Base-by-base conservation (phyloP, 2,797 vertebrate species). In the Tachyglossus aculeatus region DNA sequence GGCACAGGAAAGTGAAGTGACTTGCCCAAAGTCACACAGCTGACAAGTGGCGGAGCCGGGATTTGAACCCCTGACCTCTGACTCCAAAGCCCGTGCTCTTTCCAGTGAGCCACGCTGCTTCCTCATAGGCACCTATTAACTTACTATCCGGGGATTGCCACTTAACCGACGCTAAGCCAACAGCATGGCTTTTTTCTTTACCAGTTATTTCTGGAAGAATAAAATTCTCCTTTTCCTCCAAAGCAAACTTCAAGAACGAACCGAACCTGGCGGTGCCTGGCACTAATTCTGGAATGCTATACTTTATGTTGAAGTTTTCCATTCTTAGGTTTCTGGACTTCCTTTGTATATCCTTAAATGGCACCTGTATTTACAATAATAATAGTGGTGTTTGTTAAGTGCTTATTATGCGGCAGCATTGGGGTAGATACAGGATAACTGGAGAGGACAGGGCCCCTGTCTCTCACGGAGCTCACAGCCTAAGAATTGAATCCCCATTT, bases 51-150 rank as follows among this genome's bases (percentile, higher is more conserved):
- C n/a, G n/a, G n/a, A n/a, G n/a, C n/a, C n/a, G n/a, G n/a, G n/a
- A n/a, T n/a, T n/a, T n/a, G n/a, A n/a, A n/a, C n/a, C n/a, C n/a
- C n/a, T n/a, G n/a, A n/a, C n/a, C n/a, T n/a, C n/a, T n/a, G n/a
- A n/a, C n/a, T n/a, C n/a, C n/a, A n/a, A n/a, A n/a, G n/a, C n/a
- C n/a, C n/a, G n/a, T n/a, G n/a, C n/a, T n/a, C n/a, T n/a, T n/a
- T n/a, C n/a, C n/a, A n/a, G n/a, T 22, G 6, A 43, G 6, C 43
- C 22, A 41, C 21, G 22, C 69, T 16, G 32, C 71, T 31, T 67
- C 69, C 40, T 80, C 32, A 69, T 61, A 55, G 75, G 47, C 44
- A n/a, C n/a, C n/a, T n/a, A n/a, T n/a, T n/a, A n/a, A n/a, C n/a
- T n/a, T n/a, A n/a, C n/a, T n/a, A n/a, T n/a, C n/a, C n/a, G n/a